Evolutionary conservation across 2,888 invertebrate species (phyloP), one percentile per base, ranked within the genome.

Genomic region (Stictocephala bisonia): DNA sequence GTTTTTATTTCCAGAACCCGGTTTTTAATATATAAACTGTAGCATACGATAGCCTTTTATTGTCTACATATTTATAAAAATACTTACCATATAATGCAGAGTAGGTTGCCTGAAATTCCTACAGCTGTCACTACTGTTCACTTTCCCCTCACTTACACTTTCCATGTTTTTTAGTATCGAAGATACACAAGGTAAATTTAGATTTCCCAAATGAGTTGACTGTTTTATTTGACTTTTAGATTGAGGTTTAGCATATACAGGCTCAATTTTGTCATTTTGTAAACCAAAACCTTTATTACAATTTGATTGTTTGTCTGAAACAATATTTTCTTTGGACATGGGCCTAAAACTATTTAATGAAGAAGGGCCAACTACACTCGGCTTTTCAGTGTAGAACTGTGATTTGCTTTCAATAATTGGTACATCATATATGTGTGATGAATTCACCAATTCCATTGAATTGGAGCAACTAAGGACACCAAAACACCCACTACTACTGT

Each of bases 11-110:
- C n/a, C n/a, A n/a, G n/a, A n/a, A n/a, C n/a, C n/a, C n/a, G n/a
- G n/a, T n/a, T n/a, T n/a, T n/a, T n/a, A n/a, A n/a, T n/a, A n/a
- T n/a, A n/a, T n/a, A n/a, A n/a, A n/a, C n/a, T n/a, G n/a, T n/a
- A n/a, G n/a, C n/a, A n/a, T n/a, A n/a, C n/a, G n/a, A n/a, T n/a
- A n/a, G n/a, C n/a, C n/a, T n/a, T n/a, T n/a, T n/a, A n/a, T n/a
- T n/a, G n/a, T n/a, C n/a, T n/a, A n/a, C n/a, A n/a, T n/a, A n/a
- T n/a, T n/a, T n/a, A 18, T 44, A 7, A 44, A 15, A 44, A 15
- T 29, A 60, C 64, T 76, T 70, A 75, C 76, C 69, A 77, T 74
- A 73, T 77, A 76, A 71, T 74, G 74, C 20, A 77, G 77, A 64
- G 41, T n/a, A 44, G 44, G 15, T 24, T n/a, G n/a, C n/a, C n/a